Evolutionary conservation across 2,113 vertebrate genomes (phyloP), one percentile per base, ranked within the genome.

Genomic region (Brachyhypopomus occidentalis): DNA sequence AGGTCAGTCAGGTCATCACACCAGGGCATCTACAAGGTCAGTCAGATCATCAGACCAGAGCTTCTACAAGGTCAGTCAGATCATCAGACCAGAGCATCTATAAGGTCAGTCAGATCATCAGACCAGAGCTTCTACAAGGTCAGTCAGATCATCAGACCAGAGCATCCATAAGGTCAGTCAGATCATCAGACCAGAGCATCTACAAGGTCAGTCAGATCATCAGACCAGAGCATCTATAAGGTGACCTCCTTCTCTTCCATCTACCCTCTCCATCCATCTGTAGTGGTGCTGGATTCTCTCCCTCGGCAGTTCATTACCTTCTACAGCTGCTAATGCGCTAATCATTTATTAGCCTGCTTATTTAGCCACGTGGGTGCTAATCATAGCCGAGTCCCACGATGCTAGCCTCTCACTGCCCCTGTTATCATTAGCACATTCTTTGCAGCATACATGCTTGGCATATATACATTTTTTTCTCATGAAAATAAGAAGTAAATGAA

Each of bases 321-420:
- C 78, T 52, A 45, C 72, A 71, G 67, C 58, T 23, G 7, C 66
- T 63, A 64, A 75, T 77, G 75, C 70, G 63, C 63, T 84, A 84
- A 84, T 84, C 45, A 60, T 77, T 84, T 75, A 77, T 84, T 84
- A 84, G 41, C 83, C 78, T 77, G 74, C 48, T 77, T 84, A 77
- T 80, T 84, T 80, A 84, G 67, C 83, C 83, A 77, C 78, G 83
- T 16, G 48, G 78, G 72, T 80, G 70, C 41, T 25, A 45, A 80
- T 77, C 20, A n/a, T 58, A 59, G 56, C 83, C 79, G 34, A 23
- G 67, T 77, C 75, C 66, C 78, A 72, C 25, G 17, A 56, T 48
- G 75, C 67, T 58, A 56, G 30, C 59, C 64, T 60, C 34, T 38
- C 34, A 41, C 45, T 41, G 45, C 62, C 62, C 56, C 34, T 30